Conservation (phyloP, 2,888 invertebrate genomes). For the Eucriotettix oculatus region DNA sequence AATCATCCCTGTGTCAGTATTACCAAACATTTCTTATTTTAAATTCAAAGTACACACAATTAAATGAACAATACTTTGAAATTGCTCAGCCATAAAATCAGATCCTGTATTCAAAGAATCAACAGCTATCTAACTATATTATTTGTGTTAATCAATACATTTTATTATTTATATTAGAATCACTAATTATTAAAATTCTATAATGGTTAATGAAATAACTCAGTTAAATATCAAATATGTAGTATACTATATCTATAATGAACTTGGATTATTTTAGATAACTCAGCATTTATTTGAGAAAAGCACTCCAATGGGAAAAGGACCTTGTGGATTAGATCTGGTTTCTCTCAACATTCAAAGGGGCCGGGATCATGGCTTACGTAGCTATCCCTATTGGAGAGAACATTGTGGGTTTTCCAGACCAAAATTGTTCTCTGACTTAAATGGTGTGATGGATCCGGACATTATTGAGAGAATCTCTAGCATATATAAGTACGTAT, state of each 20-base stretch:
- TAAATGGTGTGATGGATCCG: conserved; percentile 44
- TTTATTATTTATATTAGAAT: too few relatives aligned
- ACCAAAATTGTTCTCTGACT: conserved; percentile 44
- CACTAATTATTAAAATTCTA: too few relatives aligned
- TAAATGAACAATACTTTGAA: too few relatives aligned
- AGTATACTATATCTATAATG: background rate
- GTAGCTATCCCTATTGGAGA: conserved; percentile 60
- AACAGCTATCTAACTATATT: too few relatives aligned
- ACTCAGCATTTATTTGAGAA: conserved; percentile 51
- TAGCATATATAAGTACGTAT: conserved; percentile 42
- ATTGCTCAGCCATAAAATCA: too few relatives aligned
- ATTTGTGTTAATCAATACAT: too few relatives aligned
- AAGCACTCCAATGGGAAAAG: conserved; percentile 17
- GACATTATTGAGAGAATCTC: conserved; percentile 43
- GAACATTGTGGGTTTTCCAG: conserved; percentile 52
- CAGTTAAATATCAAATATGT: background rate
- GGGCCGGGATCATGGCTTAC: conserved; percentile 75
- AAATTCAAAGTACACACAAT: too few relatives aligned
- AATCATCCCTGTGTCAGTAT: too few relatives aligned
- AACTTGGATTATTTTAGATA: conserved; percentile 32
- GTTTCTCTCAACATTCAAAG: conserved; percentile 79
- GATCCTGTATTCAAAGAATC: too few relatives aligned
- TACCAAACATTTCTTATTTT: too few relatives aligned
- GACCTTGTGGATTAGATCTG: conserved; percentile 59
- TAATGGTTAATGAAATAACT: too few relatives aligned